These are phyloP conservation scores for Leuctra nigra DNA, from an alignment of 2,888 invertebrate species.

Conservation along the genomic window DNA sequence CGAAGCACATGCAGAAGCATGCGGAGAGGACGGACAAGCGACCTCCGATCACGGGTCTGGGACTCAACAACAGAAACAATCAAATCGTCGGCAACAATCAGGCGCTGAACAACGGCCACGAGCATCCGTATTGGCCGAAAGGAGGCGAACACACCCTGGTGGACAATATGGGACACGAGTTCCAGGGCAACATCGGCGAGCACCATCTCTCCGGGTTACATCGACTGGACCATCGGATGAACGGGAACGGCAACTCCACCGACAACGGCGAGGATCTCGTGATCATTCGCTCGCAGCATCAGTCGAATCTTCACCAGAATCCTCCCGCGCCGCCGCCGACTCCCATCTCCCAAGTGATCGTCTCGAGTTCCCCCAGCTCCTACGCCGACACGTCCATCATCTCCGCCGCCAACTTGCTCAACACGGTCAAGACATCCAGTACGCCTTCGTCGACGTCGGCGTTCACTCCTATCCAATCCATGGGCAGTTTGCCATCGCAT, in stretches of 20 bases:
- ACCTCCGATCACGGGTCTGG: conserved; percentile 67
- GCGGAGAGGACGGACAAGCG: conserved; percentile 87
- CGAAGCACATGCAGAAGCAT: conserved; percentile 99
- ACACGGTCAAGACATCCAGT: conserved; percentile 53
- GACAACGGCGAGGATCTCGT: conserved; percentile 26
- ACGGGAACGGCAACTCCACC: conserved; percentile 22
- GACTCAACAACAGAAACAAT: conserved; percentile 34
- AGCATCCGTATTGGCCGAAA: conserved; percentile 78
- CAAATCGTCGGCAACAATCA: conserved; percentile 15
- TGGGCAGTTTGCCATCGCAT: conserved; percentile 52
- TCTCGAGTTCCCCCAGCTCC: conserved; percentile 24
- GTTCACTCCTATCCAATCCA: conserved; percentile 89
- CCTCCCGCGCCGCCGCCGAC: conserved; percentile 41
- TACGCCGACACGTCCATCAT: conserved; percentile 37
- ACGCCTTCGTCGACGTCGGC: conserved; percentile 82
- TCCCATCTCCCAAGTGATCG: conserved; percentile 28
- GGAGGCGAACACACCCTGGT: conserved; percentile 55
- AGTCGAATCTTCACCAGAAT: conserved; percentile 32
- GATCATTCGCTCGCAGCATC: conserved; percentile 22
- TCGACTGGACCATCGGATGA: conserved; percentile 29
- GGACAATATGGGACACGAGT: conserved; percentile 34
- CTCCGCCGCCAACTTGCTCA: conserved; percentile 42
- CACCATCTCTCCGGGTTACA: conserved; percentile 29
- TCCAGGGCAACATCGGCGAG: conserved; percentile 20
- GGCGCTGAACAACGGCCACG: conserved; percentile 11